These are phyloP conservation scores for Eira barbara DNA, from an alignment of 2,113 vertebrate species.

Conservation along the genomic window DNA sequence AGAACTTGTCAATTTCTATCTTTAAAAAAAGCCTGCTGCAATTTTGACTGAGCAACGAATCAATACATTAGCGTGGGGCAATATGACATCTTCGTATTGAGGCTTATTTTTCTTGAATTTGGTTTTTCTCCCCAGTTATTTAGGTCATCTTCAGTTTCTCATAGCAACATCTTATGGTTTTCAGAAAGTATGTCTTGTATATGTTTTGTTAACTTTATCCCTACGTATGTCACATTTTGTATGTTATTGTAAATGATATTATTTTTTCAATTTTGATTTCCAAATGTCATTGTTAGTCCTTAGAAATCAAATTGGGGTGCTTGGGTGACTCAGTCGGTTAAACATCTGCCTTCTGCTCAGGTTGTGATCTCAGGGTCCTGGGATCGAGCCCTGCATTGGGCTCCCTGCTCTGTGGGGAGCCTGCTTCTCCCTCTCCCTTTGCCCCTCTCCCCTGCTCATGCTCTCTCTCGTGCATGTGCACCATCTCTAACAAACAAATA, in stretches of 20 bases:
- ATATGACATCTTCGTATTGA: background rate
- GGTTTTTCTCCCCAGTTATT: background rate
- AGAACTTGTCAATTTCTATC: background rate
- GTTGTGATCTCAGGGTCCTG: too few relatives aligned
- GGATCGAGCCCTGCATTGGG: too few relatives aligned
- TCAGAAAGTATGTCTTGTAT: background rate
- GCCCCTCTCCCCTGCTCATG: too few relatives aligned
- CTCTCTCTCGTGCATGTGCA: too few relatives aligned
- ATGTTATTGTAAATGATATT: background rate
- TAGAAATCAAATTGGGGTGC: background rate
- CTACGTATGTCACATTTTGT: background rate
- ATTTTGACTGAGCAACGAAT: background rate
- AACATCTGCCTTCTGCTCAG: too few relatives aligned
- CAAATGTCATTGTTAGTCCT: background rate
- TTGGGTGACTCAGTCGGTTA: too few relatives aligned
- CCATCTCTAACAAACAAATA: too few relatives aligned
- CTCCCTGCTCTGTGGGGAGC: too few relatives aligned
- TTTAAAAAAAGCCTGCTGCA: background rate
- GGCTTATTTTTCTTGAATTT: background rate
- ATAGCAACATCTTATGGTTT: background rate
- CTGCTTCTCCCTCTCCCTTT: too few relatives aligned
- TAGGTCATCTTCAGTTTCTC: background rate
- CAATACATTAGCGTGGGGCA: background rate
- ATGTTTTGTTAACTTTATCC: background rate
- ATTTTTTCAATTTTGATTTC: background rate